Evolutionary conservation across 2,113 vertebrate species (phyloP), one percentile per base, ranked within the genome.

Genomic region (Ameiurus melas): DNA sequence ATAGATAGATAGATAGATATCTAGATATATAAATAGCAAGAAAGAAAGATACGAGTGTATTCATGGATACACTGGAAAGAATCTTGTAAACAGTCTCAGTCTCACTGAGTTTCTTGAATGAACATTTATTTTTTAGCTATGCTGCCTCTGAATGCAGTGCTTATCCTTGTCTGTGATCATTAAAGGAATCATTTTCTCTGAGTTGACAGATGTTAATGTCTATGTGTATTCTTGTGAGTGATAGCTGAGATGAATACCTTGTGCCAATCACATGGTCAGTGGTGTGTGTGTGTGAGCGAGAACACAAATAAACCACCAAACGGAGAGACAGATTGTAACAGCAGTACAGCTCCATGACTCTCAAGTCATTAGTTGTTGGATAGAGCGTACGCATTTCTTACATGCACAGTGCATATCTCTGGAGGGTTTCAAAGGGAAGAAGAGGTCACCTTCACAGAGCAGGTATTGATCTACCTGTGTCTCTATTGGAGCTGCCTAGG

Each of bases 381-480:
- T 77, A 83, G 80, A 84, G 78, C 3, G 25, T 85, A 89, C 58
- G 75, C 79, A 64, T 71, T n/a, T 70, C 79, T 90, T 60, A 47
- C 77, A 83, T 68, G 77, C 81, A 81, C 89, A 85, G 85, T n/a
- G 77, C 55, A 87, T 55, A 87, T 91, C 88, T 82, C 85, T 84
- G 71, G 86, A 89, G 87, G 75, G 43, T 73, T 83, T 19, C 43
- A 64, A 36, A 70, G 78, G 33, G 30, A 71, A n/a, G 20, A 87
- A 83, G 79, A 83, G 89, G 91, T 87, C 89, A 90, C 83, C 89
- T 89, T 90, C 58, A 70, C 55, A 71, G 20, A 85, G 36, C 66
- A 88, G 78, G 55, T 89, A 89, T 91, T 89, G 91, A 91, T 89
- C 80, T 79, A 71, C 39, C 53, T 79, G 58, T 71, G 81, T 87